Evolutionary conservation across 2,888 invertebrate genomes (phyloP), one percentile per base, ranked within the genome.

Genomic region (Drosophila birchii): DNA sequence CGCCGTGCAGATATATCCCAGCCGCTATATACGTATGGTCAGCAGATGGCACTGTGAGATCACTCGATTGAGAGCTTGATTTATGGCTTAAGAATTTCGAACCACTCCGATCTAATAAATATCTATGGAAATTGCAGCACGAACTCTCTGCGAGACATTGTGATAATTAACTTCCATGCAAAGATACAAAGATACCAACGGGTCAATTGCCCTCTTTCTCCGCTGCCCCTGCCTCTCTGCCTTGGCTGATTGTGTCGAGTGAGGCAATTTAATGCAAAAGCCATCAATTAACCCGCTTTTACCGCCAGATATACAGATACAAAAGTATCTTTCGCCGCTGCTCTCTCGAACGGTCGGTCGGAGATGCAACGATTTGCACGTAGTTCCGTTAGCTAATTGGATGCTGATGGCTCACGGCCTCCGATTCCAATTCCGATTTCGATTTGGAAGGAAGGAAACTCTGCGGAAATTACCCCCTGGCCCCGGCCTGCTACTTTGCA

Each of bases 241-340:
- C 47, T 32, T 20, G 11, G 68, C 74, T 86, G 80, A 86, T 82
- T 83, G 83, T 73, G 82, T 45, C 49, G 58, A 83, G 78, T 83
- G 76, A 75, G 80, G 82, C 85, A 85, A 85, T 87, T 86, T 86
- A 87, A 87, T 89, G 89, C 89, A 89, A 85, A 87, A 83, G 89
- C 85, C 85, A 89, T 89, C 88, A 87, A 85, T 85, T 85, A 85
- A 85, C 85, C 85, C 78, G 85, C 85, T 89, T 85, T 89, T 73
- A 57, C 88, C 80, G 57, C 70, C 62, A 80, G 81, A 87, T 76
- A 78, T 60, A 75, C 62, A 80, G 84, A 87, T 76, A 78, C 77
- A 81, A 79, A 82, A 79, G 63, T 76, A 87, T 87, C 88, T 79
- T 62, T 62, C 54, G 61, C 72, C 69, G 66, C 66, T 63, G 61